Evolutionary conservation across 2,888 invertebrate species (phyloP).

Genomic region (Drosophila vallismaia): DNA sequence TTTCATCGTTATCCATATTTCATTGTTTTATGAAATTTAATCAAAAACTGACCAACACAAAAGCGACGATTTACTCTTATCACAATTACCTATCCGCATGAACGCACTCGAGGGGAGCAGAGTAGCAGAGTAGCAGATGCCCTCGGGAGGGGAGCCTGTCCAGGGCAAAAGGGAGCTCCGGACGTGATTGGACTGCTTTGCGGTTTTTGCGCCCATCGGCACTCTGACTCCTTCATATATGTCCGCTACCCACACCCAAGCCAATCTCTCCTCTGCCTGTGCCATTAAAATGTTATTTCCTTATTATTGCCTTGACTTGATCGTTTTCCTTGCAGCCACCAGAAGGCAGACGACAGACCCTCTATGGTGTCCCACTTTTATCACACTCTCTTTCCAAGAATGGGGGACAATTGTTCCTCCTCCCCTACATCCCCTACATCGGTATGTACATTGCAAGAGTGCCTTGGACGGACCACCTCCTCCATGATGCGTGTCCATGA

Average conservation of each 20-base stretch:
- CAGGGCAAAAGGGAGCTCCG: conserved; percentile 2
- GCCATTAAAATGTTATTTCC: conserved; percentile 79
- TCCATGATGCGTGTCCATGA: conserved; percentile 59
- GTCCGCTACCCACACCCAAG: conserved; percentile 14
- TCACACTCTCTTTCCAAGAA: conserved; percentile 27
- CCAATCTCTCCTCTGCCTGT: conserved; percentile 39
- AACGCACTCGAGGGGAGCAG: conserved; percentile 17
- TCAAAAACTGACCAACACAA: conserved; percentile 29
- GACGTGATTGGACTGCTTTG: conserved; percentile 29
- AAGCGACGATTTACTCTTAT: conserved; percentile 21
- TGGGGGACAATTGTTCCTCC: conserved; percentile 45
- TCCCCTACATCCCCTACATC: no score
- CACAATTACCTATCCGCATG: conserved; percentile 42
- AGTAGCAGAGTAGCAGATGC: conserved; percentile 20
- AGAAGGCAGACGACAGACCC: conserved; percentile 9
- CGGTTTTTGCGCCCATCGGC: conserved; percentile 20
- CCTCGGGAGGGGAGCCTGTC: neutral
- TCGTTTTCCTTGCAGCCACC: conserved; percentile 60
- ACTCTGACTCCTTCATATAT: neutral
- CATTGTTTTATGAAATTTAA: conserved; percentile 4
- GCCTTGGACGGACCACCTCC: conserved; percentile 27
- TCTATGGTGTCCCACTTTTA: conserved; percentile 31
- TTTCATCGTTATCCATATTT: neutral
- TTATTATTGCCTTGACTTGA: conserved; percentile 78
- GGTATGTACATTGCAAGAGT: conserved; percentile 8